Percentiles rank a stretch among this genome's conserved stretches.
Evolutionary conservation across 2,797 vertebrate genomes (phyloP).

Genomic region (Graptemys geographica): DNA sequence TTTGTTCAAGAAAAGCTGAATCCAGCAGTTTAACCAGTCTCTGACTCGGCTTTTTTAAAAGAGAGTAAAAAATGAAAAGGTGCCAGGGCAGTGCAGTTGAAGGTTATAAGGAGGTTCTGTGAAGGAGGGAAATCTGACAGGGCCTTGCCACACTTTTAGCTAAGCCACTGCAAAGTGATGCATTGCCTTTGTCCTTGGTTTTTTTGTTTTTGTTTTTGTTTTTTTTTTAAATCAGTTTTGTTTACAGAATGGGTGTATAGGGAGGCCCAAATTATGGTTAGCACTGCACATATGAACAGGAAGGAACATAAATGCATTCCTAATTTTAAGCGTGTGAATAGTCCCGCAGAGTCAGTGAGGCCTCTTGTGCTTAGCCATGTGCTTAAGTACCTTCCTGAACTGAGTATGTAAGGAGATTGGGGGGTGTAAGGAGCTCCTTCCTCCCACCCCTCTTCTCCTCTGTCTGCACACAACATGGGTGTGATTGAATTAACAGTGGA

Average conservation of each 20-base stretch:
- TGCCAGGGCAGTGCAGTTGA: background rate
- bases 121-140: background rate
- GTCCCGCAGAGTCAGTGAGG: too few relatives aligned
- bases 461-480: background rate
- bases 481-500: background rate
- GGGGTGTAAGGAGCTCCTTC: background rate
- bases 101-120: background rate
- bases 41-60: background rate
- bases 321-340: too few relatives aligned
- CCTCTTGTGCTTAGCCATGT: too few relatives aligned
- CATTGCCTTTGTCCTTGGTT: background rate
- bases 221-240: background rate
- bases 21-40: background rate
- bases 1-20: background rate
- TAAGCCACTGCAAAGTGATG: background rate
- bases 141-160: background rate
- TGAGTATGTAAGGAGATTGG: background rate
- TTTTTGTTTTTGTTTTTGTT: background rate
- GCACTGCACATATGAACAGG: background rate
- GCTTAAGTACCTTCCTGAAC: background rate
- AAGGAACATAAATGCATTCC: too few relatives aligned
- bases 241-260: background rate
- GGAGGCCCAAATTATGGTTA: background rate
- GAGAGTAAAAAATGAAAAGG: background rate
- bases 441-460: background rate